Percentiles rank a stretch among this genome's conserved stretches.
phyloP scores from a whole-genome alignment of 2,113 vertebrate genomes.

The Leptocoma aspasia region DNA sequence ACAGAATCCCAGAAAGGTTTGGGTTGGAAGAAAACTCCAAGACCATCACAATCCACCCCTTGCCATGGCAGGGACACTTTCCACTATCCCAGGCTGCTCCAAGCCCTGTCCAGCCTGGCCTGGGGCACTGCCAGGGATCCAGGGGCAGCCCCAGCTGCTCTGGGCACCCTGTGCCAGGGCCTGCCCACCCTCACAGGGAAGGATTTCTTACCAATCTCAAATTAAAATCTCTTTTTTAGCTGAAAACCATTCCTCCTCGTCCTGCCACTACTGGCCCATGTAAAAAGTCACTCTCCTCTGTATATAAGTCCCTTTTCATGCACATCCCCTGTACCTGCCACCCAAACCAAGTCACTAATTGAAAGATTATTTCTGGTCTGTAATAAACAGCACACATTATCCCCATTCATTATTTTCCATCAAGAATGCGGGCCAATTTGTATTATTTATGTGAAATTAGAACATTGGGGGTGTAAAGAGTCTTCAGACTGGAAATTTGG shows the following conservation, averaged over 20 bases:
- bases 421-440: not conserved
- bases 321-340: not conserved
- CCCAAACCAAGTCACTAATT: not conserved
- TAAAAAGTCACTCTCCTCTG: not conserved
- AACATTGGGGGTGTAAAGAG: not conserved
- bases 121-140: not conserved
- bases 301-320: not conserved
- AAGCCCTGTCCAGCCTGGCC: accelerated
- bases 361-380: not conserved
- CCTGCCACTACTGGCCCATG: not conserved
- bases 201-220: not conserved
- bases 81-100: accelerated
- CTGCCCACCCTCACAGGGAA: accelerated
- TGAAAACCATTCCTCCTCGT: not conserved
- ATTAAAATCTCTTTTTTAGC: not conserved
- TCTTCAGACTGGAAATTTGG: not conserved
- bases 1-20: not conserved
- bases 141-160: not conserved
- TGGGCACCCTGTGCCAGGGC: not conserved
- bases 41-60: accelerated
- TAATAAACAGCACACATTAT: not conserved
- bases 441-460: not conserved
- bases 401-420: not conserved
- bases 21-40: not conserved
- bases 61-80: not conserved